phyloP scores from a whole-genome alignment of 2,113 vertebrate species.

The Chionis minor region DNA sequence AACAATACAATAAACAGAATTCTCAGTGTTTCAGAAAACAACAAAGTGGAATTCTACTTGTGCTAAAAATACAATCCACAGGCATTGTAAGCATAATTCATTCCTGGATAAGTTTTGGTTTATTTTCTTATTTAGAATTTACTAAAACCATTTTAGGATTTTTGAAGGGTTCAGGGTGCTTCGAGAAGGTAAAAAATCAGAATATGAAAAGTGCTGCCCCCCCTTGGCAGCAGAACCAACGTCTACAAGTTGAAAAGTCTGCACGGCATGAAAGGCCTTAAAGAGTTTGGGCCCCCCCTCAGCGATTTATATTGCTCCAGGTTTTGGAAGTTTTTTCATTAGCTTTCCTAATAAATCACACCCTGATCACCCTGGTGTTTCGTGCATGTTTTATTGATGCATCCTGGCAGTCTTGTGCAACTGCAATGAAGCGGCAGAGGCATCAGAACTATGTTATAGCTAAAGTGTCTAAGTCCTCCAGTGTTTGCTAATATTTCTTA shows the following conservation, averaged over 20 bases:
- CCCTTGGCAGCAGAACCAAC: neutral
- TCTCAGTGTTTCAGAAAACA: neutral
- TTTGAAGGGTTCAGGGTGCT: neutral
- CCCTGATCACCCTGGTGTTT: neutral
- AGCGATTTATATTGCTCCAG: neutral
- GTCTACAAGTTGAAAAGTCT: neutral
- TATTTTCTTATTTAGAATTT: neutral
- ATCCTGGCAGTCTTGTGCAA: neutral
- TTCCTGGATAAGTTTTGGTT: neutral
- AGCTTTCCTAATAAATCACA: neutral
- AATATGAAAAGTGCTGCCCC: neutral
- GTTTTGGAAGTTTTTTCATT: neutral
- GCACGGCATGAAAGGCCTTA: neutral
- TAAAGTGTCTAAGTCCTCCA: neutral
- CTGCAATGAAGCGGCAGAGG: neutral
- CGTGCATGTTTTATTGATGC: neutral
- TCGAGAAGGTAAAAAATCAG: neutral
- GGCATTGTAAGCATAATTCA: rapidly evolving
- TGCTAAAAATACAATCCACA: neutral
- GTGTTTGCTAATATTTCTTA: neutral
- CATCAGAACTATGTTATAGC: neutral
- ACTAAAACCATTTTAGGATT: neutral
- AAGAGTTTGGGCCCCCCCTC: neutral
- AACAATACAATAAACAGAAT: neutral
- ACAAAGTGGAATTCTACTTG: neutral